A percentile compares a stretch with the other conserved stretches of the same genome.
Conservation (phyloP, 2,113 vertebrate genomes). For the Gyps fulvus region DNA sequence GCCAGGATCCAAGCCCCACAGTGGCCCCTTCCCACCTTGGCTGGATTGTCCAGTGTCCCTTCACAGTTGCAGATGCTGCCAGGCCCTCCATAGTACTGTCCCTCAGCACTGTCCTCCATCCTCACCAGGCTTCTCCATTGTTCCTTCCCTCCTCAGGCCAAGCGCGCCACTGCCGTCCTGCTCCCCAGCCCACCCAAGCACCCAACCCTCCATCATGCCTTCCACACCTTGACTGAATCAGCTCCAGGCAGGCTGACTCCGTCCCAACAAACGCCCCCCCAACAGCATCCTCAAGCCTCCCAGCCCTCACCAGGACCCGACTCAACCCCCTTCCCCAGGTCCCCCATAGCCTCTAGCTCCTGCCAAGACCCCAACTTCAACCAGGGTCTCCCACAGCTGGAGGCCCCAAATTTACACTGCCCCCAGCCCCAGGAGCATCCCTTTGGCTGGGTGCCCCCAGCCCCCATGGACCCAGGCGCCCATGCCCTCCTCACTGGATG, state of each 20-base stretch:
- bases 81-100: neutral
- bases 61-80: neutral
- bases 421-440: neutral
- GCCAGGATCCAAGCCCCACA: neutral
- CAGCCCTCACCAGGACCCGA: neutral
- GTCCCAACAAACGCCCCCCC: accelerated
- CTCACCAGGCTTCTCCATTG: neutral
- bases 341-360: accelerated
- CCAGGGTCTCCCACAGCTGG: neutral
- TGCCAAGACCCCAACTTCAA: neutral
- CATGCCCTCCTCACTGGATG: accelerated
- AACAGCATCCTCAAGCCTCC: neutral
- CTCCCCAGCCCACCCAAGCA: neutral
- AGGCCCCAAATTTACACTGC: neutral
- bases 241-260: neutral
- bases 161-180: neutral
- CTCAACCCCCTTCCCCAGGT: neutral
- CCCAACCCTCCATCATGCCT: neutral
- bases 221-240: neutral
- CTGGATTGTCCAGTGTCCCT: neutral
- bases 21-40: neutral
- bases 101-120: neutral
- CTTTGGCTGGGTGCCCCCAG: accelerated
- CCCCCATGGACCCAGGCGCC: neutral
- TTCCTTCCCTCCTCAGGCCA: neutral